Conservation (phyloP, 2,797 vertebrate species). For the Diplodus puntazzo region DNA sequence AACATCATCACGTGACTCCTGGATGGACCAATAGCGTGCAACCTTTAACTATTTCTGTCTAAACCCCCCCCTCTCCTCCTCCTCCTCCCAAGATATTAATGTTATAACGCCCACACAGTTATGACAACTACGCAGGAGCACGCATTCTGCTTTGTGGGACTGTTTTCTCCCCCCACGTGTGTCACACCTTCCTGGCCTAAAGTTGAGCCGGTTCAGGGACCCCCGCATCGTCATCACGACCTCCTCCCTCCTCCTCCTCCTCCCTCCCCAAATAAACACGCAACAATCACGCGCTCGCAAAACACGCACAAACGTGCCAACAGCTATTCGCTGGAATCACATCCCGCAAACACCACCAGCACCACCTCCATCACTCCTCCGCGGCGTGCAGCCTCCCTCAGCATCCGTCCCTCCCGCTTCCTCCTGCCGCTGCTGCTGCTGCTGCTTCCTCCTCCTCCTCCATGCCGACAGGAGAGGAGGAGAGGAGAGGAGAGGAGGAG, state of each 20-base stretch:
- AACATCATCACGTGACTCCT: conserved; percentile 78
- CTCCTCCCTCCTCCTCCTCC: conserved; percentile 44
- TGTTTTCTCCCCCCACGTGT: conserved; percentile 14
- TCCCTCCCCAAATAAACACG: conserved; percentile 26
- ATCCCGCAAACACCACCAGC: not conserved
- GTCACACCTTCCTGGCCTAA: conserved; percentile 13
- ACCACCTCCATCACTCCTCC: conserved; percentile 35
- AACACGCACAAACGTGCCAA: conserved; percentile 34
- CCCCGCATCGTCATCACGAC: conserved; percentile 54
- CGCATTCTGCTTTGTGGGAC: not conserved
- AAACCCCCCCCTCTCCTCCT: no score
- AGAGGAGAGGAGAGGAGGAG: conserved; percentile 20
- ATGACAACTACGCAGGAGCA: conserved; percentile 62
- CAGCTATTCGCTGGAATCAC: conserved; percentile 17
- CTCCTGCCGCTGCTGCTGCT: conserved; percentile 36
- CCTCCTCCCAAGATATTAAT: conserved; percentile 60
- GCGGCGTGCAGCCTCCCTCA: conserved; percentile 66
- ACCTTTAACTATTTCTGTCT: conserved; percentile 82
- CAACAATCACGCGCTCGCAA: conserved; percentile 54
- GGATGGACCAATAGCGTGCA: conserved; percentile 74
- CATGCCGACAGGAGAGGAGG: conserved; percentile 55
- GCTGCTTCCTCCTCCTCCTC: conserved; percentile 50
- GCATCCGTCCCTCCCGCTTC: conserved; percentile 64
- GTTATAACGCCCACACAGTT: conserved; percentile 73
- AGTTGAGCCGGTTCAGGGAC: conserved; percentile 52